These are phyloP conservation scores for Calameuta filiformis DNA, from an alignment of 2,888 invertebrate genomes.

Conservation along the genomic window DNA sequence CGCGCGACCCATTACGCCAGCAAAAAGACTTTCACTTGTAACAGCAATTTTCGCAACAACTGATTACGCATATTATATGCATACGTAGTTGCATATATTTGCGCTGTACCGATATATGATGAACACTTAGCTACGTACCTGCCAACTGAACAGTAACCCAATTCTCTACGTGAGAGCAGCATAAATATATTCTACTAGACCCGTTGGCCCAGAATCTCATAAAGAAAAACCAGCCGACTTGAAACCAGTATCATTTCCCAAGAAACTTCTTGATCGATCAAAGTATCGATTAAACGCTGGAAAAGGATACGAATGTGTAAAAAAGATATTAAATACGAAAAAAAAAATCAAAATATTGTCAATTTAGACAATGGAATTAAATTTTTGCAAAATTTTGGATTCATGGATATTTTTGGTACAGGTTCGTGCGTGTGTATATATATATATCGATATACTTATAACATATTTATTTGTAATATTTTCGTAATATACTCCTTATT, in stretches of 20 bases:
- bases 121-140: not conserved
- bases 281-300: not conserved
- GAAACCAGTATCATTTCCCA: not conserved
- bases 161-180: not conserved
- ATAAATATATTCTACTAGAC: not conserved
- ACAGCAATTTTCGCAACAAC: not conserved
- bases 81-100: not conserved
- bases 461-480: constrained; percentile 58
- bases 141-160: not conserved
- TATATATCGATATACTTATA: constrained; percentile 43
- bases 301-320: not conserved
- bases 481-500: constrained; percentile 60
- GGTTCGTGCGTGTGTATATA: not conserved
- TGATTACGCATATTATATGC: not conserved
- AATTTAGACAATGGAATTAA: not conserved
- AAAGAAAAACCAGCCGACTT: not conserved
- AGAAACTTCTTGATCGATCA: not conserved
- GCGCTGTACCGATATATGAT: not conserved
- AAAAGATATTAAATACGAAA: not conserved
- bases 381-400: not conserved
- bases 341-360: not conserved
- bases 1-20: not conserved
- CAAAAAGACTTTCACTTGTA: not conserved
- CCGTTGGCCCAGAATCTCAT: not conserved
- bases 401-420: not conserved